Conservation (phyloP, 2,888 invertebrate species). For the Megaustenia siamemsis region DNA sequence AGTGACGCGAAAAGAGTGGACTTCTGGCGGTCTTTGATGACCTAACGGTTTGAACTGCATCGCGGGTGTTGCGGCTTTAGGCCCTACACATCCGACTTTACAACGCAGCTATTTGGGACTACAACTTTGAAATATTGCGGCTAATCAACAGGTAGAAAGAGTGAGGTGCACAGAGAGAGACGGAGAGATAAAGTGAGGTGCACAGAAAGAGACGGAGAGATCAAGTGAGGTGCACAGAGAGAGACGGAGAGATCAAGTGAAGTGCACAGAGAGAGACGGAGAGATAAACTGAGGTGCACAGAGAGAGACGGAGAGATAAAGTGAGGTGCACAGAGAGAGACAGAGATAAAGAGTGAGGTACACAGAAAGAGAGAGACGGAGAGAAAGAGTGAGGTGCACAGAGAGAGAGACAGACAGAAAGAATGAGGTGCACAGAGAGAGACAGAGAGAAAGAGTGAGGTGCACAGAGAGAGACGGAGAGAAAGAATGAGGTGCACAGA, state of each 20-base stretch:
- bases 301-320: conserved; percentile 5
- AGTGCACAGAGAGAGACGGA: neutral
- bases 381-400: neutral
- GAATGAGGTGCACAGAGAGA: too few species aligned
- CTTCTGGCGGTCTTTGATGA: too few species aligned
- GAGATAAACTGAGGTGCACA: neutral
- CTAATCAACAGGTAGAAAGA: too few species aligned
- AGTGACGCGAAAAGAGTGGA: too few species aligned
- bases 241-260: conserved; percentile 1
- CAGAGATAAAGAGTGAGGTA: neutral
- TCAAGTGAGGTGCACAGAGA: conserved; percentile 2
- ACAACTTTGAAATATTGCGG: too few species aligned
- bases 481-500: too few species aligned
- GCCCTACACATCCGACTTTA: too few species aligned
- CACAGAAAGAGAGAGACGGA: neutral
- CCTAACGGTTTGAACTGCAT: too few species aligned
- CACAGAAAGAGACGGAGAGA: conserved; percentile 33
- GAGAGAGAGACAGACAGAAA: neutral
- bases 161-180: conserved; percentile 2
- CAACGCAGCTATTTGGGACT: too few species aligned
- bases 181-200: conserved; percentile 13
- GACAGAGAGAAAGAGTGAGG: too few species aligned
- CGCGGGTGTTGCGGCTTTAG: too few species aligned
- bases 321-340: neutral
- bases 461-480: too few species aligned